phyloP scores from a whole-genome alignment of 2,113 vertebrate genomes.

The Anthoscopus minutus region DNA sequence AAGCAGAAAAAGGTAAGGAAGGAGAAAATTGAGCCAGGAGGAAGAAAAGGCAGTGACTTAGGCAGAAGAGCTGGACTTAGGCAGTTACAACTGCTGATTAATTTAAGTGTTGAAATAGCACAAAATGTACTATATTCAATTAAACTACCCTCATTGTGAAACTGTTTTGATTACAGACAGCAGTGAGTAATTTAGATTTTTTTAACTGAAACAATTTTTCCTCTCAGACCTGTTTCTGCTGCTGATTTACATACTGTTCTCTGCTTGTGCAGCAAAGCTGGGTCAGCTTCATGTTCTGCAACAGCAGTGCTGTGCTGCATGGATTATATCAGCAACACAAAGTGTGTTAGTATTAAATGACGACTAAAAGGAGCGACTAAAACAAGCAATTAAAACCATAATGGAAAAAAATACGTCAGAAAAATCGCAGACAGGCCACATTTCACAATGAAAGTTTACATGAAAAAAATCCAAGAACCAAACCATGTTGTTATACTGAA shows the following conservation, averaged over 20 bases:
- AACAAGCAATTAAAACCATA: no score
- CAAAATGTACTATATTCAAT: neutral
- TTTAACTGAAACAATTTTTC: neutral
- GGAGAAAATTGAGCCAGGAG: neutral
- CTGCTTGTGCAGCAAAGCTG: neutral
- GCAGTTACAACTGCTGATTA: no score
- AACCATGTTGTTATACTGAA: neutral
- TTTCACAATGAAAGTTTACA: neutral
- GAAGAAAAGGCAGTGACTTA: neutral
- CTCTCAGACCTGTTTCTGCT: constrained; percentile 4
- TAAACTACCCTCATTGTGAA: neutral
- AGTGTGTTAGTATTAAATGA: neutral
- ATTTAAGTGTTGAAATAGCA: neutral
- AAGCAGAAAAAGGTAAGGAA: neutral
- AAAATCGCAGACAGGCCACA: neutral
- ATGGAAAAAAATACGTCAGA: neutral
- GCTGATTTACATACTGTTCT: neutral
- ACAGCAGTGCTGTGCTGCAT: neutral
- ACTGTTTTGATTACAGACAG: neutral
- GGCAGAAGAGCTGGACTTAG: no score
- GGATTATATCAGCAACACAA: neutral
- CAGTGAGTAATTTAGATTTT: neutral
- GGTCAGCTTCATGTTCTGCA: neutral
- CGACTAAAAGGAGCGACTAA: neutral
- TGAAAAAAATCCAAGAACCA: neutral